Base-by-base conservation (phyloP, 2,888 invertebrate genomes). In the Lacanobia wlatinum region DNA sequence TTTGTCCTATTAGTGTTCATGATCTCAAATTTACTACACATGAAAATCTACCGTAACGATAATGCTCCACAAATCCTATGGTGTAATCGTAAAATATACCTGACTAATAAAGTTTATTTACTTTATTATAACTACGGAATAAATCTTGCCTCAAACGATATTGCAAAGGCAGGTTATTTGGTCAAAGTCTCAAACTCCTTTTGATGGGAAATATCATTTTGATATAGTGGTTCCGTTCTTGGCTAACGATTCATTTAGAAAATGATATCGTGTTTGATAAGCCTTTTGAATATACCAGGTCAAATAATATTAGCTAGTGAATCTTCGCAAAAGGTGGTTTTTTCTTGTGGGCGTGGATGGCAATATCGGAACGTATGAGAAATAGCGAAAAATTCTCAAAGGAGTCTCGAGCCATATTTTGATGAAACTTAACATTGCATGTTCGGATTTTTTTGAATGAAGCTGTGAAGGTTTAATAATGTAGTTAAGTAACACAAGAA, bases 131-230 rank as follows among this genome's bases (percentile, higher is more conserved):
- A 61, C 21, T 3, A 21, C 10, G 34, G 40, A 53, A 67, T 76
- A 82, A 73, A 76, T 80, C 52, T 70, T 60, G 58, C 38, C 34
- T 64, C 38, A 73, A 83, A 80, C 74, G 72, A 18, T 72, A 28
- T 59, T 53, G 28, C 16, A 28, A 58, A 61, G 48, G 38, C 63
- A 68, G 40, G 52, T 62, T 70, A 58, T 82, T 73, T 76, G 69
- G 59, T 56, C 9, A 9, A 6, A 43, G 50, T 34, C 40, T 59
- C n/a, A 61, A 75, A 77, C 34, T 66, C 46, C 68, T 72, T 34
- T 82, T 82, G 73, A 76, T 75, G 82, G 72, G 14, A 73, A 70
- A 73, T 78, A 82, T 82, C 23, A 78, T 67, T 73, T 69, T 78
- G 63, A 70, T 78, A 10, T 55, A 73, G 28, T 60, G 48, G 34